These are phyloP conservation scores for Perodicticus potto DNA, from an alignment of 2,797 vertebrate species.

Conservation along the genomic window DNA sequence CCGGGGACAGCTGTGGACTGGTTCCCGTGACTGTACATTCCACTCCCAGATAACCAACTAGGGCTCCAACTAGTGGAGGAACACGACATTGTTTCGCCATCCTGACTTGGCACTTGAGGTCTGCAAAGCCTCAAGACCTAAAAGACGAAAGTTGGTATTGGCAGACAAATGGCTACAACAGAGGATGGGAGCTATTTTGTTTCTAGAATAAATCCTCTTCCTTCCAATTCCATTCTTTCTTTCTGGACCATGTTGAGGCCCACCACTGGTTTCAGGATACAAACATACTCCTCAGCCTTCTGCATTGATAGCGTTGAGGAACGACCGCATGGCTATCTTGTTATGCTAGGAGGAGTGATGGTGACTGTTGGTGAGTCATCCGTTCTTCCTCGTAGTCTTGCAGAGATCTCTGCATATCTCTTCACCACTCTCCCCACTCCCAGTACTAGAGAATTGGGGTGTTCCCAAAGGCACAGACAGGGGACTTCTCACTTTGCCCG, in stretches of 20 bases:
- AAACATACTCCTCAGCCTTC: constrained; percentile 29
- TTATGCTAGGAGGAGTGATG: background rate
- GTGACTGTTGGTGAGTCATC: background rate
- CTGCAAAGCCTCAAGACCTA: constrained; percentile 86
- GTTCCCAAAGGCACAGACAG: constrained; percentile 62
- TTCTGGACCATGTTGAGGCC: constrained; percentile 64
- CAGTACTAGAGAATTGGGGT: background rate
- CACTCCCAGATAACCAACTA: constrained; percentile 90
- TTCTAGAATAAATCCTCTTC: constrained; percentile 83
- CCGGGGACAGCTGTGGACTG: constrained; percentile 87
- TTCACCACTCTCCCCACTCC: background rate
- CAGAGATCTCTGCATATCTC: background rate
- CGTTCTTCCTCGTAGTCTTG: constrained; percentile 4
- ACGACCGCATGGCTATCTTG: background rate
- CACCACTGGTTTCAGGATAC: background rate
- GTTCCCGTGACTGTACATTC: constrained; percentile 88
- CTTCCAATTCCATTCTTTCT: constrained; percentile 84
- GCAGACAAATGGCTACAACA: background rate
- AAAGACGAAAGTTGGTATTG: background rate
- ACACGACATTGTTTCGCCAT: constrained; percentile 91
- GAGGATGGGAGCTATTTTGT: constrained; percentile 79
- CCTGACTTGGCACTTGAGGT: constrained; percentile 87
- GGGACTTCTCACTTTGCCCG: constrained; percentile 56
- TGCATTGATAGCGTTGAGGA: constrained; percentile 10
- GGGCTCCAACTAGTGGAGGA: constrained; percentile 89